Evolutionary conservation across 2,888 invertebrate genomes (phyloP), one percentile per base, ranked within the genome.

Genomic region (Microplitis deprimator): DNA sequence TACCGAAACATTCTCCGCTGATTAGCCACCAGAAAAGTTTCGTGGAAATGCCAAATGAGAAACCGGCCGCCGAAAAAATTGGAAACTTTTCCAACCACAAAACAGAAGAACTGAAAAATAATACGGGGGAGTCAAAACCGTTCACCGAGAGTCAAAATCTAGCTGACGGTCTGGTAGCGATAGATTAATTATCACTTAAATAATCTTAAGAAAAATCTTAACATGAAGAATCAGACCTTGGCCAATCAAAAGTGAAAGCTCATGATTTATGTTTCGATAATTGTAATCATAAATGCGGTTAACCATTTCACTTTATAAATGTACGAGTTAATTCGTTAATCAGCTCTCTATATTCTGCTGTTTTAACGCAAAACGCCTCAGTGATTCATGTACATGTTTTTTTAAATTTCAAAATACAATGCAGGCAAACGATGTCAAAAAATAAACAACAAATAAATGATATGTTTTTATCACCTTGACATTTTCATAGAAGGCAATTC

Each of bases 11-110:
- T 61, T 17, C 73, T 2, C 72, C 81, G 8, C 1, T 81, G 0
- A 82, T 76, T 2, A 83, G 82, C 5, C 84, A 85, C 61, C 81
- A 84, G 10, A 84, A 87, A 50, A 85, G 78, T 50, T 40, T 41
- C 17, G 65, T 85, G 6, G 79, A 82, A 5, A 79, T 68, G 17
- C 65, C 68, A 16, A 77, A 79, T 76, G 81, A 76, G 62, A 68
- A 74, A 67, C n/a, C 29, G 29, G 29, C 65, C 73, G n/a, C 69
- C 71, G 10, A 79, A 82, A 10, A 67, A 71, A 17, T 68, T 40
- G 5, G 76, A 80, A 10, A 79, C 16, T 71, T 64, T 4, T 65
- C 65, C 41, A 17, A 38, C 60, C n/a, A 72, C 60, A 1, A 69
- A 82, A 20, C 81, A 7, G 78, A 10, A 17, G 5, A 61, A 6